Base-by-base conservation (phyloP, 1,140 invertebrate species). In the Musca vetustissima region DNA sequence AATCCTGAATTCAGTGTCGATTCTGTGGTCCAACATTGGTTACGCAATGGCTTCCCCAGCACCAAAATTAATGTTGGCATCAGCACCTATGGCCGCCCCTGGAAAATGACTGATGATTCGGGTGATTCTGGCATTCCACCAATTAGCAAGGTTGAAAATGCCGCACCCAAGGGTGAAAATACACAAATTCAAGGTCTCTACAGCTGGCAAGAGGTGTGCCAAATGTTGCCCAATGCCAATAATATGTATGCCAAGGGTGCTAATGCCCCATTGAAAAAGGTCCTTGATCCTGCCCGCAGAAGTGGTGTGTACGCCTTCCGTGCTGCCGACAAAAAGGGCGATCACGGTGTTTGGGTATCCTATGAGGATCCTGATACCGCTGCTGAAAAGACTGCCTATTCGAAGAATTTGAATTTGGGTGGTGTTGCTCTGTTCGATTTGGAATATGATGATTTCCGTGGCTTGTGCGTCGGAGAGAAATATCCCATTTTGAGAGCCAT, bases 281-380 rank as follows among this genome's bases (percentile, higher is more conserved):
- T 92, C 24, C 86, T 87, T 4, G 92, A 93, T 74, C 87, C 90
- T 0, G 89, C 87, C 28, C 90, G 91, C 72, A 89, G 90, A 70
- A 90, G 90, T 67, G 91, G 91, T 19, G 88, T 89, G 28, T 94
- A 93, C 73, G 91, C 90, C 0, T 89, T 88, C 77, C 86, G 89
- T 71, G 76, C 89, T 0, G 89, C 90, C 50, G 88, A 92, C 67
- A 85, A 89, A 4, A 86, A 84, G 11, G 87, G 85, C 1, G 85
- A 89, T 2, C 87, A 88, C 8, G 90, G 93, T 9, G 86, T 95
- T 49, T 98, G 95, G 95, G 90, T 96, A 0, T 90, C 91, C 59
- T 97, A 91, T 76, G 95, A 98, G 76, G 93, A 97, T 81, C 88
- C 90, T 0, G 90, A 94, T 67, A 94, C 93, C 11, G 90, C 93